Evolutionary conservation across 2,113 vertebrate genomes (phyloP), one percentile per base, ranked within the genome.

Genomic region (Calidris pugnax): DNA sequence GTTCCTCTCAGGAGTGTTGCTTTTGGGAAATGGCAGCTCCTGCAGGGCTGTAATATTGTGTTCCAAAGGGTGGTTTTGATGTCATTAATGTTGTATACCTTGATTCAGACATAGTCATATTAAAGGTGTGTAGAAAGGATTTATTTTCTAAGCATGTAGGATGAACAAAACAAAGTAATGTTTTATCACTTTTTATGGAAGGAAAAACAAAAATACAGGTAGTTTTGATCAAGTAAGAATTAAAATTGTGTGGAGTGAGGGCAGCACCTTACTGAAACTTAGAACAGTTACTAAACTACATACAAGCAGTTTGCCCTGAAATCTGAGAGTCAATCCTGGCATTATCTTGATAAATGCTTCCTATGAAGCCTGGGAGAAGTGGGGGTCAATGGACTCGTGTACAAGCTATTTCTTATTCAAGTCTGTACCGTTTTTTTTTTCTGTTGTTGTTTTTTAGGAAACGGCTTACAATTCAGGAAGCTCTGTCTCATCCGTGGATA

Each of bases 401-500:
- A 28, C 26, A 23, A 69, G 45, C 4, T 57, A 47, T 85, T 74
- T 76, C 71, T 84, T 45, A 62, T 71, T 75, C 21, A 41, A 7
- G 26, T 68, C 23, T 78, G 33, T 22, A 14, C 4, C 10, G 12
- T 41, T 41, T 41, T 0, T n/a, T n/a, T 7, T 53, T 51, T 68
- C 48, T 87, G 43, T 91, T 48, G 11, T 4, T 96, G 86, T 57
- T 41, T 96, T 98, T 85, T 78, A 99, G 99, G 98, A 99, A 99
- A 93, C 98, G 99, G 12, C 98, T 99, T 87, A 99, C 98, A 3
- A 99, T 99, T 92, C 98, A 99, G 97, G 99, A 99, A 78, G 99
- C 99, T 60, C 98, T 99, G 48, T 98, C 98, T 67, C 99, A 99
- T 87, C 99, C 99, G 1, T 99, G 99, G 99, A 99, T 99, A 96